phyloP scores from a whole-genome alignment of 2,888 invertebrate genomes.

The Zaprionus obscuricornis region DNA sequence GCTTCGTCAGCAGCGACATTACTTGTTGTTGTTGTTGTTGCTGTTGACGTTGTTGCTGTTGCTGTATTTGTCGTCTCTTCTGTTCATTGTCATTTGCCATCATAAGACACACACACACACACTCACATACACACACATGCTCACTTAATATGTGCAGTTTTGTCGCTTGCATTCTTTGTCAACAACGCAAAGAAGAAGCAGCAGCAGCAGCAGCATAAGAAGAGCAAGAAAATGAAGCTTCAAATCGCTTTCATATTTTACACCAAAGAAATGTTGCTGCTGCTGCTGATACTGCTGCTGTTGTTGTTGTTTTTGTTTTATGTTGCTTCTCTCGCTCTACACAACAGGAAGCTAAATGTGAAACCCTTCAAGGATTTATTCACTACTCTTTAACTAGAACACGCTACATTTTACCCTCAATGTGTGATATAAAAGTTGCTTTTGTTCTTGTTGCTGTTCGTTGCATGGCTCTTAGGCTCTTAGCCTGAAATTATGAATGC shows the following conservation, averaged over 20 bases:
- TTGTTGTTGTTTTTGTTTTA: too few species aligned
- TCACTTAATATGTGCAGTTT: conserved; percentile 25
- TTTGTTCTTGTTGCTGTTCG: conserved; percentile 30
- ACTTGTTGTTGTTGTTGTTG: neutral
- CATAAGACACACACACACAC: conserved; percentile 16
- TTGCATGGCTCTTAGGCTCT: neutral
- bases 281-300: too few species aligned
- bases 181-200: too few species aligned
- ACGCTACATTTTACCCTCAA: neutral
- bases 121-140: conserved; percentile 1
- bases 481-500: too few species aligned
- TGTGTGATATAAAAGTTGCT: too few species aligned
- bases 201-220: too few species aligned
- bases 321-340: too few species aligned
- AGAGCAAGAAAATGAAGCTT: conserved; percentile 5
- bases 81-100: conserved; percentile 57
- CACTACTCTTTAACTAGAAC: neutral
- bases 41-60: neutral
- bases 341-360: conserved; percentile 39
- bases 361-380: conserved; percentile 51
- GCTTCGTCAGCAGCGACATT: conserved; percentile 3
- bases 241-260: conserved; percentile 32
- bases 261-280: conserved; percentile 13
- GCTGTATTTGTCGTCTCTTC: conserved; percentile 19
- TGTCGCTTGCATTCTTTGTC: conserved; percentile 45